Evolutionary conservation across 1,140 invertebrate genomes (phyloP), one percentile per base, ranked within the genome.

Genomic region (Drosophila ficusphila): DNA sequence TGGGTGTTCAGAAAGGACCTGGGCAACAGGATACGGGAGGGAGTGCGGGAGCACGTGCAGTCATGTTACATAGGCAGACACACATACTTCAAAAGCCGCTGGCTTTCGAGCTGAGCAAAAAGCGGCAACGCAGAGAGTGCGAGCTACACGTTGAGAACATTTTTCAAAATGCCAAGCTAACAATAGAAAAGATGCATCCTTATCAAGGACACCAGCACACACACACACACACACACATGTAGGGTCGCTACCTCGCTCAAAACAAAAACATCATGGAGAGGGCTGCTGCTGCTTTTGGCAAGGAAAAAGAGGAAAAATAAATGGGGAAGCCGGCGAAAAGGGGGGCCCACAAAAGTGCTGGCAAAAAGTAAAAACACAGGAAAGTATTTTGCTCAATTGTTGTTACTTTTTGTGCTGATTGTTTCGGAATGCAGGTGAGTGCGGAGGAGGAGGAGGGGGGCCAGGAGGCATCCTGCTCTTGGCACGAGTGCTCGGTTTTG

Each of bases 121-220:
- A 44, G 41, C 23, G 41, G 25, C 36, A 29, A 34, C 31, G 25
- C n/a, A 14, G 31, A 48, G 48, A 54, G 65, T 52, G 25, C 33
- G 21, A 16, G 64, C 60, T 52, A 33, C 64, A 67, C 36, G 61
- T 39, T 36, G 60, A 52, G 64, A 67, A 77, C 76, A 82, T 86
- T 86, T 83, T 78, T 77, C 65, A 68, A 88, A 88, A 89, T 88
- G 82, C 82, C 83, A 89, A 62, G 60, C 83, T 78, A 88, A 88
- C 82, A 88, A 88, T 89, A 88, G 78, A 88, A 82, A 88, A 82
- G 82, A 82, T 88, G 82, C 82, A 88, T 88, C 82, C 82, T 78
- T 82, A 88, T 88, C 82, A 88, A 88, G 82, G 82, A 71, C 81
- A 79, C 67, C 75, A 69, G 74, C 25, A 58, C 44, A 41, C 41